phyloP scores from a whole-genome alignment of 2,888 invertebrate species.

The Trachelus stipa region DNA sequence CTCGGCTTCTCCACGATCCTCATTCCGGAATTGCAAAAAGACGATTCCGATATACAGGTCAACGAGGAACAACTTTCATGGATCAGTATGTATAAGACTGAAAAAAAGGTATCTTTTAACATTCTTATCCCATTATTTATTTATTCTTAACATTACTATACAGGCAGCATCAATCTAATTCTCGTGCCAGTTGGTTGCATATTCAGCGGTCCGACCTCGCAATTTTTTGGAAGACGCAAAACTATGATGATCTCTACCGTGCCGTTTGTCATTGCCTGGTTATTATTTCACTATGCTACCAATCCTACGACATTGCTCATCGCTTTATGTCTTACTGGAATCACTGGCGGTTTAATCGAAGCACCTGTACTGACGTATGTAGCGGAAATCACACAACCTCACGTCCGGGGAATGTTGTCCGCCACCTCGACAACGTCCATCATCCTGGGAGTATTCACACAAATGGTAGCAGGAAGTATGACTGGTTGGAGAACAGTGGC shows the following conservation, averaged over 20 bases:
- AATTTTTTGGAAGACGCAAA: slow-evolving; percentile 77
- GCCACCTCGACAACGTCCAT: slow-evolving; percentile 82
- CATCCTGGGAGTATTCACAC: slow-evolving; percentile 80
- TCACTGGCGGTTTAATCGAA: slow-evolving; percentile 83
- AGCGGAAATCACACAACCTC: slow-evolving; percentile 85
- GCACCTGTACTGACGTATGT: slow-evolving; percentile 87
- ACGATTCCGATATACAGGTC: slow-evolving; percentile 54
- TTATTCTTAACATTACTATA: too few relatives aligned
- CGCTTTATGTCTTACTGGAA: slow-evolving; percentile 78
- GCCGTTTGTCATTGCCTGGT: slow-evolving; percentile 81
- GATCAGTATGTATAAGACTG: slow-evolving; percentile 53
- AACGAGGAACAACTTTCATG: slow-evolving; percentile 58
- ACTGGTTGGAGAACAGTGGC: slow-evolving; percentile 80
- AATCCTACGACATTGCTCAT: slow-evolving; percentile 75
- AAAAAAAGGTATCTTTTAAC: not conserved
- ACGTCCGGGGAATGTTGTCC: slow-evolving; percentile 79
- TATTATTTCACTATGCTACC: slow-evolving; percentile 77
- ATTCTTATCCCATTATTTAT: too few relatives aligned
- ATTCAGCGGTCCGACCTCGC: slow-evolving; percentile 78
- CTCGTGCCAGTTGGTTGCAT: slow-evolving; percentile 84
- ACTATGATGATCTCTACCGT: slow-evolving; percentile 72
- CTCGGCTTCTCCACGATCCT: slow-evolving; percentile 85
- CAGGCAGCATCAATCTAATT: slow-evolving; percentile 84
- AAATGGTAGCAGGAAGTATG: slow-evolving; percentile 80
- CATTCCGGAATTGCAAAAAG: slow-evolving; percentile 77